Base-by-base conservation (phyloP, 2,113 vertebrate genomes). In the Mormyrus iriodes region DNA sequence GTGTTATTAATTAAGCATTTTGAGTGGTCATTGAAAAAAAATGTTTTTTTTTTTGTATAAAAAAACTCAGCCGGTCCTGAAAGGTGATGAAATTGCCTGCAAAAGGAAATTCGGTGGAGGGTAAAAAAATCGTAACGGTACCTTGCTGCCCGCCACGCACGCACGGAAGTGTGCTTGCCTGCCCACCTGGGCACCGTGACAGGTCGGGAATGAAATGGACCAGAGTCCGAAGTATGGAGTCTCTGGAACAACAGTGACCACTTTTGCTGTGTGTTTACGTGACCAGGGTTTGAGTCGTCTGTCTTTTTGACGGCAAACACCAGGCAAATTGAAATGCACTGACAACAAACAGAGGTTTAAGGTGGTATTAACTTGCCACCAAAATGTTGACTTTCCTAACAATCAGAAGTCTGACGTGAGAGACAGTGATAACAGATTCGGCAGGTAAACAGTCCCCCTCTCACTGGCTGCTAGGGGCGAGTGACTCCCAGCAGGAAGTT, bases 361-460 rank as follows among this genome's bases (percentile, higher is more conserved):
- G 49, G 85, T 48, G 53, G 90, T 82, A 87, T 92, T 92, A 92
- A 91, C 88, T 49, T 90, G 90, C 91, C 90, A 88, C 86, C 90
- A 93, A 48, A 90, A 89, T 93, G 90, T 93, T 92, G 92, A 93
- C 93, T 93, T 91, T 91, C 86, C 91, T 82, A 92, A 92, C 92
- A 92, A 69, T 35, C 69, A 61, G 88, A 85, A 87, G 51, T 53
- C 86, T 48, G 44, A 42, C 49, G 24, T 83, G 58, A 83, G 85
- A 79, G 86, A 44, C 91, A 88, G 53, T 85, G 91, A 89, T 90
- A 90, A 92, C 89, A 90, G 90, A 88, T 87, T 85, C 35, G 86
- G 52, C 76, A 89, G 89, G 91, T 92, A 91, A 92, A 91, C 90
- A 90, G 85, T 89, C 88, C 84, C 48, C 86, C 55, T 83, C 88